These are phyloP conservation scores for Orgyia antiqua DNA, from an alignment of 2,888 invertebrate genomes.

Conservation along the genomic window DNA sequence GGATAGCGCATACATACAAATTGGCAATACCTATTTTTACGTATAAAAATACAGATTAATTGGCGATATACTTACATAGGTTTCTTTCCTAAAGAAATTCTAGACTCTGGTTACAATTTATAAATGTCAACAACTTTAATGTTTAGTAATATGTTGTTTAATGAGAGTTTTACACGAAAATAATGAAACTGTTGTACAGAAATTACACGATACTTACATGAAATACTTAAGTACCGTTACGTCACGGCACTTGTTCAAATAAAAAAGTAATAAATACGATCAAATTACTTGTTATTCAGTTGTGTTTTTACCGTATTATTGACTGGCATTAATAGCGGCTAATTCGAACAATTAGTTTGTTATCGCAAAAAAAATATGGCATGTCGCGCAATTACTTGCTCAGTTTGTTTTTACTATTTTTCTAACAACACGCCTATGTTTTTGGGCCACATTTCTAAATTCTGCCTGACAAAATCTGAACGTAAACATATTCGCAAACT, in stretches of 20 bases:
- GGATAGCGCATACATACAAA: too few species aligned
- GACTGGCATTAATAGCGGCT: slow-evolving; percentile 27
- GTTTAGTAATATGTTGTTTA: background rate
- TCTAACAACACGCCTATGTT: too few species aligned
- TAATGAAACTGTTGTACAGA: too few species aligned
- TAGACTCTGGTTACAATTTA: too few species aligned
- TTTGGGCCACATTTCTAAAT: too few species aligned
- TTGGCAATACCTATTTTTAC: too few species aligned
- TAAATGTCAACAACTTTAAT: too few species aligned
- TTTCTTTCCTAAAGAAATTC: too few species aligned
- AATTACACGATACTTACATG: background rate
- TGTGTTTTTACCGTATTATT: slow-evolving; percentile 19
- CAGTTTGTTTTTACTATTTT: background rate
- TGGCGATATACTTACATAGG: too few species aligned
- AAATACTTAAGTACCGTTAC: background rate
- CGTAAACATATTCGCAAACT: too few species aligned
- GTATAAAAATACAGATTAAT: too few species aligned
- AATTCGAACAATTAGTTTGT: slow-evolving; percentile 30
- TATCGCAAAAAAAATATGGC: slow-evolving; percentile 1
- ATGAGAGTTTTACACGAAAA: background rate
- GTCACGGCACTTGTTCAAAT: background rate
- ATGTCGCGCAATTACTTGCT: slow-evolving; percentile 16
- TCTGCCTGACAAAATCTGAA: too few species aligned
- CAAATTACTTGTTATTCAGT: slow-evolving; percentile 24
- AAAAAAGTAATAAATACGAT: slow-evolving; percentile 4